phyloP scores from a whole-genome alignment of 2,113 vertebrate genomes.

The Piprites chloris region DNA sequence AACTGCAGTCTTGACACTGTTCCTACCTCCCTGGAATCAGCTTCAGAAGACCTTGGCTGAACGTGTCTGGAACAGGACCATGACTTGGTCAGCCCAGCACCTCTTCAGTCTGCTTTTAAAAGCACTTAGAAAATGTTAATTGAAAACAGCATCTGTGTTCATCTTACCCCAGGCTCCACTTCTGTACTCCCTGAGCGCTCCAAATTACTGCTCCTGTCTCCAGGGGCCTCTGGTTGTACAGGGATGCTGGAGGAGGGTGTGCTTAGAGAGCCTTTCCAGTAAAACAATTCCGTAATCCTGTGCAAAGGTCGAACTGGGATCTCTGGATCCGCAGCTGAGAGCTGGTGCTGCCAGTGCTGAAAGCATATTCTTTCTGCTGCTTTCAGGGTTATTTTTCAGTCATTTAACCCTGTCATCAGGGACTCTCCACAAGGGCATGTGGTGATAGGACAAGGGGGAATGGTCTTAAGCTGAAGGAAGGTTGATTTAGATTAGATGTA shows the following conservation, averaged over 20 bases:
- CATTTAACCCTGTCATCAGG: not conserved
- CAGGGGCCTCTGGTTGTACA: not conserved
- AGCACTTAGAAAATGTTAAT: not conserved
- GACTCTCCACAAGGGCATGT: not conserved
- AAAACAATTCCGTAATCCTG: rapidly evolving
- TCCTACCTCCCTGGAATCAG: not conserved
- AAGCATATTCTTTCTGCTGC: not conserved
- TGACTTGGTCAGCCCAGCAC: not conserved
- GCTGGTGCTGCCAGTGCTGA: not conserved
- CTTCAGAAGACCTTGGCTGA: not conserved
- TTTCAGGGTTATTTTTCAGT: not conserved
- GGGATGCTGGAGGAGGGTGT: not conserved
- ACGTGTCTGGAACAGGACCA: not conserved
- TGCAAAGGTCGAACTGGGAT: not conserved
- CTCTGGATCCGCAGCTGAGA: not conserved
- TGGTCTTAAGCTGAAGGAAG: not conserved
- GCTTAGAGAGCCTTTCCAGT: not conserved
- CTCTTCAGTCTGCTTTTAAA: not conserved
- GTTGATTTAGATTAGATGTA: not conserved
- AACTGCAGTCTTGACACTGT: rapidly evolving
- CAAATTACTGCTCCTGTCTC: not conserved
- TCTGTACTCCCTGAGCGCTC: not conserved
- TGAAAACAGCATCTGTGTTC: not conserved
- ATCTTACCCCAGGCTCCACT: not conserved
- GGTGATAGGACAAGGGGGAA: not conserved